These are phyloP conservation scores for Ophioninae sp. DNA, from an alignment of 2,888 invertebrate species.

Conservation along the genomic window DNA sequence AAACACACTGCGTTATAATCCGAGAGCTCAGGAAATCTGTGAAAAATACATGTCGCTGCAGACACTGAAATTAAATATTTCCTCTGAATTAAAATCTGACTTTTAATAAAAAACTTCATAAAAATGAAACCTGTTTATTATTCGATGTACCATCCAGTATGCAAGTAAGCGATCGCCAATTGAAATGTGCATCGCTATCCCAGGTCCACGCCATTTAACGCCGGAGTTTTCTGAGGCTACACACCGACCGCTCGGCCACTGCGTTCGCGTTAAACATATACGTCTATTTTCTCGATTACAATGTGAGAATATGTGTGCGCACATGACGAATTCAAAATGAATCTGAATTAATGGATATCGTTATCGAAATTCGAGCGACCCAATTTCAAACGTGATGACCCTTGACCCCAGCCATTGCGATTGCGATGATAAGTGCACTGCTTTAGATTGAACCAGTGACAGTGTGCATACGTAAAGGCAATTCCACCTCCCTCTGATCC, in stretches of 20 bases:
- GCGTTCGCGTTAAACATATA: too few relatives aligned
- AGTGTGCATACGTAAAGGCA: background rate
- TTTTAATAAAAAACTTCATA: background rate
- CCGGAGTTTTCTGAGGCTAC: too few relatives aligned
- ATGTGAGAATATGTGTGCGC: background rate
- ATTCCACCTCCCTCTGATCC: background rate
- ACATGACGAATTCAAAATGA: background rate
- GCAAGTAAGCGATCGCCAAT: background rate
- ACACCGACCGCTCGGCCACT: too few relatives aligned
- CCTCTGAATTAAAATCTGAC: background rate
- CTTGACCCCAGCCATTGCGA: conserved; percentile 55
- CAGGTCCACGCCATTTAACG: background rate
- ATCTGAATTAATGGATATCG: conserved; percentile 10
- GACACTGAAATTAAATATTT: background rate
- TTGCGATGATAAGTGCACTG: conserved; percentile 47
- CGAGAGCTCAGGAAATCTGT: background rate
- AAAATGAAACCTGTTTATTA: background rate
- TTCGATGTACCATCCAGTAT: background rate
- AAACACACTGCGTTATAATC: too few relatives aligned
- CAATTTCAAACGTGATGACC: conserved; percentile 52
- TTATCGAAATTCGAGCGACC: conserved; percentile 59
- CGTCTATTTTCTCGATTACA: background rate
- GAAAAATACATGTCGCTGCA: background rate
- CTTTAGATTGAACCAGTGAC: conserved; percentile 23
- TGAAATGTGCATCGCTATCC: background rate